Evolutionary conservation across 2,888 invertebrate genomes (phyloP).

Genomic region (Agriopis leucophaearia): DNA sequence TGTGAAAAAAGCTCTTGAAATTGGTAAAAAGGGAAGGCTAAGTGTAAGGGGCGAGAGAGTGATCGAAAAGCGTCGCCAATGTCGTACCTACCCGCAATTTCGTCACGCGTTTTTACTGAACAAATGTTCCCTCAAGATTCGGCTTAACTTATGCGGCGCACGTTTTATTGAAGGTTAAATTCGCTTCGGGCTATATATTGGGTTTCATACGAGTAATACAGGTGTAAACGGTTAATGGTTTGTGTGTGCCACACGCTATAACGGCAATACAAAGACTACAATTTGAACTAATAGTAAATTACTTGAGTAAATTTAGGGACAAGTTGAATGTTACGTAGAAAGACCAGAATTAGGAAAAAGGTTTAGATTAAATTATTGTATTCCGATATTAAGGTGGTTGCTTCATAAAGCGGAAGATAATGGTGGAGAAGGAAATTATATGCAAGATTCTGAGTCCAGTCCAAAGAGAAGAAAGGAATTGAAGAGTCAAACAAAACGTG

Average conservation of each 20-base stretch:
- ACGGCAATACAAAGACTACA: not conserved
- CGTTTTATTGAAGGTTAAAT: slow-evolving; percentile 81
- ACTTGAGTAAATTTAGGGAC: too few species aligned
- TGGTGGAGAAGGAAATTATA: too few species aligned
- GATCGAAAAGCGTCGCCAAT: slow-evolving; percentile 77
- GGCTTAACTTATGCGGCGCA: slow-evolving; percentile 79
- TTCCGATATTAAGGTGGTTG: too few species aligned
- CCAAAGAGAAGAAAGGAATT: too few species aligned
- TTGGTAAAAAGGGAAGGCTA: slow-evolving; percentile 85
- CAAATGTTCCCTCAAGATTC: slow-evolving; percentile 82
- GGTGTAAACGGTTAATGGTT: slow-evolving; percentile 61
- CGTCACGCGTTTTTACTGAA: slow-evolving; percentile 82
- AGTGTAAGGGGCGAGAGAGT: slow-evolving; percentile 79
- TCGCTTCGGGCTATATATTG: slow-evolving; percentile 62
- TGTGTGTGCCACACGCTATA: slow-evolving; percentile 20
- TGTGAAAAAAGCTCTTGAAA: slow-evolving; percentile 82
- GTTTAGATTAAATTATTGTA: too few species aligned
- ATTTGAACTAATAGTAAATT: not conserved
- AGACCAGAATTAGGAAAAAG: too few species aligned
- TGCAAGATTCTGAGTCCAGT: too few species aligned
- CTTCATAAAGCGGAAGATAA: too few species aligned
- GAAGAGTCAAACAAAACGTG: too few species aligned
- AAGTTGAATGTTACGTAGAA: too few species aligned
- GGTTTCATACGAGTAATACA: slow-evolving; percentile 66
- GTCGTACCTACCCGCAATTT: slow-evolving; percentile 75